A percentile compares a stretch with the other conserved stretches of the same genome.
These are phyloP conservation scores for Crax fasciolata DNA, from an alignment of 2,797 vertebrate species.

Conservation along the genomic window DNA sequence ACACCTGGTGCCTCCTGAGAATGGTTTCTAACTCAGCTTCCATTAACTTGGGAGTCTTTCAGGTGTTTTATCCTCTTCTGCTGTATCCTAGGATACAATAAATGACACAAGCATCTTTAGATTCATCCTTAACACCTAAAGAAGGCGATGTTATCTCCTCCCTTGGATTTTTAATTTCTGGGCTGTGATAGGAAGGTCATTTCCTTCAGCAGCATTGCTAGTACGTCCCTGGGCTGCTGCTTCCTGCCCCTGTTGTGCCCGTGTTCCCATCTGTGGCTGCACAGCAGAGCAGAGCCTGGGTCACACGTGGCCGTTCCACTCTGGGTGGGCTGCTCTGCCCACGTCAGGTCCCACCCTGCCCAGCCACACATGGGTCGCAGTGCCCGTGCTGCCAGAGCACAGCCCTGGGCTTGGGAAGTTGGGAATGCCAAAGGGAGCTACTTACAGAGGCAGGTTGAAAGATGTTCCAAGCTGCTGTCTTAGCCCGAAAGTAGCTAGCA, in stretches of 20 bases:
- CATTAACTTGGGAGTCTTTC: not conserved
- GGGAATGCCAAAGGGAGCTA: not conserved
- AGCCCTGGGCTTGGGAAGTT: not conserved
- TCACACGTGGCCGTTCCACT: not conserved
- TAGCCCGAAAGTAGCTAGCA: constrained; percentile 7
- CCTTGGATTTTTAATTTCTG: constrained; percentile 27
- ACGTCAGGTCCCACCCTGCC: fast-evolving
- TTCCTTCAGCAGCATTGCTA: not conserved
- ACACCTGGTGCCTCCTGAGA: not conserved
- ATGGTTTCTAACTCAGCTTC: not conserved
- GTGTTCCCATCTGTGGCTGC: not conserved
- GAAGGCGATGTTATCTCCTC: not conserved
- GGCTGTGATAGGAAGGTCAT: not conserved
- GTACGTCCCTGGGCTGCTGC: not conserved
- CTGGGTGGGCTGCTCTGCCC: not conserved
- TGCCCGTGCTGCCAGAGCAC: not conserved
- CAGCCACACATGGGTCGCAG: not conserved
- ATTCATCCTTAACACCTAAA: constrained; percentile 35
- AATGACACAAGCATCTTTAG: constrained; percentile 38
- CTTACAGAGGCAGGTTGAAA: not conserved
- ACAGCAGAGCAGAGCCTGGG: not conserved
- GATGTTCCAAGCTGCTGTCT: not conserved
- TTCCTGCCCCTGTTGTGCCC: not conserved
- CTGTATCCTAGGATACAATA: not conserved
- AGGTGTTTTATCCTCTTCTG: constrained; percentile 10